phyloP scores from a whole-genome alignment of 2,888 invertebrate genomes.

The Polydrusus pterygomalis region DNA sequence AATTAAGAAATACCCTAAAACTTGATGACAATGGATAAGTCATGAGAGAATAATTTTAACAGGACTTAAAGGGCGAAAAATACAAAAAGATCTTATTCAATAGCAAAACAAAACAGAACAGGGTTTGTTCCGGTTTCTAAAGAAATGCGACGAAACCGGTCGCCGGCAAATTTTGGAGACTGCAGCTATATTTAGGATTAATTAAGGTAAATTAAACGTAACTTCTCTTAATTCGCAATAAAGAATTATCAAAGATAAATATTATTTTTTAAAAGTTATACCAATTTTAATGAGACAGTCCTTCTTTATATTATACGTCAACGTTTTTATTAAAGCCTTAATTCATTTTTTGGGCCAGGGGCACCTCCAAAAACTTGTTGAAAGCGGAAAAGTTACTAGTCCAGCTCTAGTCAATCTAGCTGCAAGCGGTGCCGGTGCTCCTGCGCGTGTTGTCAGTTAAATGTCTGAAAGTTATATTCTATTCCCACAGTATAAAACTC shows the following conservation, averaged over 20 bases:
- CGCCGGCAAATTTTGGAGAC: not conserved
- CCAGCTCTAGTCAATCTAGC: too few relatives aligned
- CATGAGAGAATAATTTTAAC: constrained; percentile 1
- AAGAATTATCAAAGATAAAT: not conserved
- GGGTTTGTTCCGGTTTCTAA: not conserved
- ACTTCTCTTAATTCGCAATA: not conserved
- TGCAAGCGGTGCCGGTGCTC: too few relatives aligned
- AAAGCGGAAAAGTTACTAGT: too few relatives aligned
- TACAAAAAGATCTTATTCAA: not conserved
- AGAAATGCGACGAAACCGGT: not conserved
- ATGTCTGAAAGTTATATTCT: too few relatives aligned
- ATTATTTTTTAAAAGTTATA: not conserved
- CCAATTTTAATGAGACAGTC: too few relatives aligned
- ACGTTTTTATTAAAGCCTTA: too few relatives aligned
- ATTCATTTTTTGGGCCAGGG: too few relatives aligned
- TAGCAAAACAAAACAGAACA: not conserved
- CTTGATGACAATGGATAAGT: not conserved
- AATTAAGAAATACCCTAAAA: not conserved
- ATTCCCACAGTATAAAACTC: not conserved
- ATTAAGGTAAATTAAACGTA: not conserved
- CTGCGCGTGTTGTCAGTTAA: too few relatives aligned
- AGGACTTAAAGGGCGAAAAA: not conserved
- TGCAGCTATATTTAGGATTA: not conserved
- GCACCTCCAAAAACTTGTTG: too few relatives aligned
- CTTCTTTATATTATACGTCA: too few relatives aligned